Base-by-base conservation (phyloP, 2,797 vertebrate species). In the Eidolon dupreanum region DNA sequence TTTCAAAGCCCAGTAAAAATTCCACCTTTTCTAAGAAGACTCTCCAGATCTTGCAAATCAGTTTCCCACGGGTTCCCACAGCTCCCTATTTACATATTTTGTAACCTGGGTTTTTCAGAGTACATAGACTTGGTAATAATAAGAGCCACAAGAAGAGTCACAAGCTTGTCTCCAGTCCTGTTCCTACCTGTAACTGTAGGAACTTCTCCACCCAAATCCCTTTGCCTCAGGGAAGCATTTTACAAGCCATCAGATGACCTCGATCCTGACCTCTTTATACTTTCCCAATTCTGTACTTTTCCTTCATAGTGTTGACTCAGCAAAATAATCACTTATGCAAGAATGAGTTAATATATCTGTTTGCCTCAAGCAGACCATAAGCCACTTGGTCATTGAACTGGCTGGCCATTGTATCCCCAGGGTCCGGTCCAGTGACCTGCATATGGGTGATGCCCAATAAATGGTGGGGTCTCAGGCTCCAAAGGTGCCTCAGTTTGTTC, bases 1-100 rank as follows among this genome's bases (percentile, higher is more conserved):
- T 86, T 51, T 92, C 74, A 95, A 70, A 95, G 85, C n/a, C 49
- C 75, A 43, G 26, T 78, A n/a, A 77, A 92, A 90, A 84, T 0
- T 5, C 55, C 6, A 33, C 22, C 36, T 77, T 94, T 57, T 73
- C 59, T 66, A 61, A 51, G 63, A 78, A 59, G n/a, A 12, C 31
- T 89, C 63, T 22, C 55, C 46, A 75, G 33, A 57, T 59, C 71
- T 74, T 33, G 17, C 38, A 57, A 46, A 24, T 87, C 46, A 11
- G 16, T 36, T 89, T 75, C 24, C 46, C 9, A 1, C 3, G 8
- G 61, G 33, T 51, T 33, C 38, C 49, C n/a, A 49, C 33, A 53
- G 36, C 53, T 87, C 31, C 33, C 2, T 78, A 2, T 57, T 59
- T 33, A 43, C 28, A 17, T n/a, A 36, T n/a, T 74, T 93, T 82